Base-by-base conservation (phyloP, 1,140 invertebrate genomes). In the Spodoptera litura region DNA sequence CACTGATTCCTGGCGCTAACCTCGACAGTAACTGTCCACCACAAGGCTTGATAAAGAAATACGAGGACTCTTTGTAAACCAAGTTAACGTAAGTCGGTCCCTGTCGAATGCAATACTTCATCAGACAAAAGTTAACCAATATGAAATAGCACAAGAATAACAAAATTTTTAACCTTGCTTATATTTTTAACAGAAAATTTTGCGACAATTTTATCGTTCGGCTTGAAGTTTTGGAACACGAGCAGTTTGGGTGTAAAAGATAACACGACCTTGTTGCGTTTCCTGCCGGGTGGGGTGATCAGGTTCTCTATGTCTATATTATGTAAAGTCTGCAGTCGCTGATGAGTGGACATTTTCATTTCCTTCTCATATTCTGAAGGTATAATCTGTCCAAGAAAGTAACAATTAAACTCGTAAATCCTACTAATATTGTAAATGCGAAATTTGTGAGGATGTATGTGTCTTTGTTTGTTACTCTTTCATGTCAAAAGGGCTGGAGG, bases 111-210 rank as follows among this genome's bases (percentile, higher is more conserved):
- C 3, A 77, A 51, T 49, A n/a, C 35, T 71, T 61, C 12, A 51
- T 66, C 0, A 72, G 10, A 66, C 53, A 52, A 10, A 72, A 59
- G 49, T 3, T 56, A 12, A 10, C 55, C 72, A 53, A 51, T 58
- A 55, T 44, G 25, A 66, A 49, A 56, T 25, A 12, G n/a, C n/a
- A 66, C 31, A 59, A 78, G 55, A 53, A 61, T 53, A 49, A 58
- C 8, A 62, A 35, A 8, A 1, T 64, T 49, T 20, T 58, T 79
- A 83, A 93, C 93, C 87, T 89, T 90, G 81, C 91, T 93, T 35
- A 91, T 90, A 83, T 94, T 94, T 85, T 89, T 92, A 44, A 93
- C 88, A 12, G 87, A 87, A 85, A 94, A 93, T 75, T 92, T 94
- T 6, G 91, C 88, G 12, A 90, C 83, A 49, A 88, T 72, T 82